These are phyloP conservation scores for Takifugu rubripes DNA, from an alignment of 2,797 vertebrate species.

Conservation along the genomic window DNA sequence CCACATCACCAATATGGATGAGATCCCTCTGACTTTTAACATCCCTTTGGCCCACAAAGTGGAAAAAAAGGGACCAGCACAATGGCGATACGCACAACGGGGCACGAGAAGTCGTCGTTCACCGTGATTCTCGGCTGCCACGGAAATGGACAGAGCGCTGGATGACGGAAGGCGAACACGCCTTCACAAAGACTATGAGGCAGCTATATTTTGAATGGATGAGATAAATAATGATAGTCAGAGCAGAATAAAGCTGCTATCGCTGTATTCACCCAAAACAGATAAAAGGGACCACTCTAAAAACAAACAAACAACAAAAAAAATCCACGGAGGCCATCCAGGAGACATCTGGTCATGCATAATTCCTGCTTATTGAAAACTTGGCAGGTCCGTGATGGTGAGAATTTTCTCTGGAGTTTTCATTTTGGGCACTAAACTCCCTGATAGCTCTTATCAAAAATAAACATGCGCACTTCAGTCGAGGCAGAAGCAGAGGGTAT, in stretches of 20 bases:
- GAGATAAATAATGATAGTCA: conserved; percentile 37
- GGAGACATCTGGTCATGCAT: conserved; percentile 74
- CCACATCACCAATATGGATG: too few relatives aligned
- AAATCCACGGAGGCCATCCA: conserved; percentile 48
- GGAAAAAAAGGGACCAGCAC: too few relatives aligned
- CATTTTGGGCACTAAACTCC: conserved; percentile 60
- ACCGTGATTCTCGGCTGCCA: too few relatives aligned
- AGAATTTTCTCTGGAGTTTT: conserved; percentile 64
- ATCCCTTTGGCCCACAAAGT: too few relatives aligned
- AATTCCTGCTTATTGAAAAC: conserved; percentile 73
- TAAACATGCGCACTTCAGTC: conserved; percentile 50
- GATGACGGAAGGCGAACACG: too few relatives aligned
- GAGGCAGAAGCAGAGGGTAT: conserved; percentile 17
- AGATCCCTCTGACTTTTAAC: too few relatives aligned
- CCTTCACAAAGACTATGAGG: too few relatives aligned
- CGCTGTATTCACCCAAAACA: conserved; percentile 33
- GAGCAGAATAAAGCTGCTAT: conserved; percentile 9
- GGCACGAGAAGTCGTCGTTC: too few relatives aligned
- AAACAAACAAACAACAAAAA: conserved; percentile 15
- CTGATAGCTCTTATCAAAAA: conserved; percentile 64
- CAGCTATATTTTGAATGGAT: conserved; percentile 34
- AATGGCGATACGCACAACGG: too few relatives aligned
- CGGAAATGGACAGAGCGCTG: too few relatives aligned
- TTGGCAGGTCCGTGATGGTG: conserved; percentile 61
- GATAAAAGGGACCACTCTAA: conserved; percentile 41